phyloP scores from a whole-genome alignment of 2,888 invertebrate genomes.

The Anoplius nigerrimus region DNA sequence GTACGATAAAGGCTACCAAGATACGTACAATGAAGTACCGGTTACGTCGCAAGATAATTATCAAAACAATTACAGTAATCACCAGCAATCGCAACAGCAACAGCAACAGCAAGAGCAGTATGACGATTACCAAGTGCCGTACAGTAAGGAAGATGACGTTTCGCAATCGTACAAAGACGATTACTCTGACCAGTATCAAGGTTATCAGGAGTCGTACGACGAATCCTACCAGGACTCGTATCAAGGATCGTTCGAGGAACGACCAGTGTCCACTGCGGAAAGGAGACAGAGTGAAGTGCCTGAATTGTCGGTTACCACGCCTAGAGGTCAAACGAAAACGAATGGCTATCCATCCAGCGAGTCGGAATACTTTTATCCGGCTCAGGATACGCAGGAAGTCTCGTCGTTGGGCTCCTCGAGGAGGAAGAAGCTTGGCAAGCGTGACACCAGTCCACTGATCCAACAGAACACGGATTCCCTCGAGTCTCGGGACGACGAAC shows the following conservation, averaged over 20 bases:
- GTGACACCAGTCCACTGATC: constrained; percentile 69
- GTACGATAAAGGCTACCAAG: constrained; percentile 49
- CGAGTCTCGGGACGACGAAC: constrained; percentile 78
- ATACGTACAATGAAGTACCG: constrained; percentile 48
- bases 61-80: constrained; percentile 58
- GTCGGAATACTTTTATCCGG: constrained; percentile 64
- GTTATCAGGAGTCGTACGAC: constrained; percentile 60
- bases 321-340: constrained; percentile 65
- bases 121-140: constrained; percentile 61
- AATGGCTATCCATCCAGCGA: constrained; percentile 68
- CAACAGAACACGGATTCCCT: constrained; percentile 77
- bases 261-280: constrained; percentile 47
- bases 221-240: constrained; percentile 64
- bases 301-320: constrained; percentile 68
- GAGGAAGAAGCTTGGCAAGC: constrained; percentile 66
- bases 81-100: constrained; percentile 60
- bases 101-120: constrained; percentile 58
- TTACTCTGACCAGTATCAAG: constrained; percentile 58
- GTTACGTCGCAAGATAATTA: constrained; percentile 57
- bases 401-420: constrained; percentile 59
- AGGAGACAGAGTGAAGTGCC: constrained; percentile 65
- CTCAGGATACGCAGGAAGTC: constrained; percentile 62
- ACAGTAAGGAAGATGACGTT: constrained; percentile 60
- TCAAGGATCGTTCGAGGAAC: constrained; percentile 64
- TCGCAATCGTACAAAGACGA: constrained; percentile 54